Evolutionary conservation across 92 coral and sea anemone genomes (phyloP), one percentile per base, ranked within the genome.

Genomic region (Siderastrea siderea): DNA sequence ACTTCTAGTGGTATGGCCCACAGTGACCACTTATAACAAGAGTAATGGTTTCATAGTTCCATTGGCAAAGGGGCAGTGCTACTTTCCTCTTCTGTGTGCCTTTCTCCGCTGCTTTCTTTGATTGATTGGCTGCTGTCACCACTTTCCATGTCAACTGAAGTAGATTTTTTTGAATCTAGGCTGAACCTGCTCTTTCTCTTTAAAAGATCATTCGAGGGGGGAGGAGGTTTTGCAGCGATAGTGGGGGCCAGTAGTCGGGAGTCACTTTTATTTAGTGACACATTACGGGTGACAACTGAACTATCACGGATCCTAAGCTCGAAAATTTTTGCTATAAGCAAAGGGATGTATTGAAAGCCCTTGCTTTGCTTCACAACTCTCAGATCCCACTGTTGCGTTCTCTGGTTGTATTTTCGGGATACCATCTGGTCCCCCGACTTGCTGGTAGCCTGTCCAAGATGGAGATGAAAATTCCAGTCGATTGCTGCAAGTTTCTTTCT

Each of bases 351-450:
- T 15, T 71, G 71, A 53, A 82, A 89, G 14, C 79, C 88, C 77
- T 89, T 89, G 45, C 44, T n/a, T 3, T 13, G 77, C 62, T 82
- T 89, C 6, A 82, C 69, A 15, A 73, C 58, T 49, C 82, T 89
- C 51, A 75, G 77, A 74, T 82, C 79, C 92, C 92, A 89, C 15
- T 67, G 64, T 49, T 67, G 63, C 12, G 88, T 89, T 66, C 92
- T 74, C 73, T 61, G 84, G 79, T 89, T 89, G 78, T 82, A 89
- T 57, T 89, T 82, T n/a, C 92, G 44, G 19, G 88, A 57, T 2
- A 73, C 71, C 6, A 17, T 10, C 38, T 48, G 15, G 58, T 89
- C 88, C 1, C 91, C 87, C 6, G 81, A 60, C 47, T 19, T 73
- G 55, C 55, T 52, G 55, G 38, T 26, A 26, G 38, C 38, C 38